Base-by-base conservation (phyloP, 2,113 vertebrate genomes). In the Callithrix jacchus region DNA sequence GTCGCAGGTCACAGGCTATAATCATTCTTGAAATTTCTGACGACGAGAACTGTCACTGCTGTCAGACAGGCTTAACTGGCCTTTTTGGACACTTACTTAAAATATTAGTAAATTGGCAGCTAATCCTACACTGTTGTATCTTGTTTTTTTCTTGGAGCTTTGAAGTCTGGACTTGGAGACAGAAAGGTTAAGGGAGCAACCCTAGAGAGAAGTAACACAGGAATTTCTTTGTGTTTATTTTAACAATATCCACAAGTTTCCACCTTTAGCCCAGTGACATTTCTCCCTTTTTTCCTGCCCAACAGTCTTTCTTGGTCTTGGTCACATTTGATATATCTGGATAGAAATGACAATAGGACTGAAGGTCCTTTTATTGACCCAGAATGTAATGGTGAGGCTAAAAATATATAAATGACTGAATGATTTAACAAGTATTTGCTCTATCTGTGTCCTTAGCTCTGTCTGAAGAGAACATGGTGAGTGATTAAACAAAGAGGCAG, bases 21-120 rank as follows among this genome's bases (percentile, higher is more conserved):
- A 96, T 94, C 82, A 71, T 93, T 95, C 87, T 45, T 87, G 83
- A 79, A 58, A 91, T 96, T 97, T 95, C 91, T 95, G 83, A 61
- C 0, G 20, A 89, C 45, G 73, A 86, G 74, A 56, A 0, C 91
- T n/a, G 76, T 89, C 93, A 71, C 49, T 58, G 77, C 80, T 96
- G 85, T 96, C 95, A 96, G 70, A 52, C 61, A 84, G 96, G 93
- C 91, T 97, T 96, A 96, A 91, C 79, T 16, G 70, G 61, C 71
- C 61, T 91, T 96, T 94, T 76, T 32, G 86, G 89, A 96, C 70
- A 97, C 95, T 91, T 96, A 52, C 91, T 96, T 89, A 95, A 97
- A 91, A 94, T 95, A 74, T 87, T 87, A 96, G 82, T 95, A 95
- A 94, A 96, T 87, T 77, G 71, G 27, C 70, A 89, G 64, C 86